Conservation (phyloP, 1,140 invertebrate genomes). For the Drosophila paulistorum region DNA sequence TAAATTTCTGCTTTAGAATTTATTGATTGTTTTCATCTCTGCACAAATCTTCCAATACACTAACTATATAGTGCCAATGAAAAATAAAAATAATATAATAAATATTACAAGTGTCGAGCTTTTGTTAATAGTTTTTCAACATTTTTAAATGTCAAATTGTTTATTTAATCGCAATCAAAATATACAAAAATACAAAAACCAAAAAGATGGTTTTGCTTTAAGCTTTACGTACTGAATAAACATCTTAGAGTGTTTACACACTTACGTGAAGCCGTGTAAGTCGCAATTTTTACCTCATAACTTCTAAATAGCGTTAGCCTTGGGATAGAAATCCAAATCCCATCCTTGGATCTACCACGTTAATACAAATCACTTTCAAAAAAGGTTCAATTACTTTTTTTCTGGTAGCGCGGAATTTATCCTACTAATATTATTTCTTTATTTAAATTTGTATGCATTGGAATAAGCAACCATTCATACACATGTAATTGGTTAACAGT, state of each 20-base stretch:
- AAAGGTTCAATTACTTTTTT: not conserved
- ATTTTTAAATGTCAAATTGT: not conserved
- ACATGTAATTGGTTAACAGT: slow-evolving; percentile 16
- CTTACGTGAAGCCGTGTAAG: too few relatives aligned
- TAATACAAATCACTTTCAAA: not conserved
- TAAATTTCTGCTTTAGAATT: not conserved
- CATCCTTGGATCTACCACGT: too few relatives aligned
- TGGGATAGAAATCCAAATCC: too few relatives aligned
- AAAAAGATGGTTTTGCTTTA: not conserved
- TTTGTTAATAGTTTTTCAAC: slow-evolving; percentile 7
- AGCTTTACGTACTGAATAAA: too few relatives aligned
- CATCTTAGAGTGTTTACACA: too few relatives aligned
- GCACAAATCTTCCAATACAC: slow-evolving; percentile 10
- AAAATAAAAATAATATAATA: not conserved
- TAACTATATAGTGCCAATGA: slow-evolving; percentile 7
- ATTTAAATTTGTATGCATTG: slow-evolving; percentile 2
- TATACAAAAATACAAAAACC: not conserved
- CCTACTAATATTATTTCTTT: slow-evolving; percentile 1
- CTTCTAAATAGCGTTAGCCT: too few relatives aligned
- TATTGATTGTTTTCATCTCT: slow-evolving; percentile 6
- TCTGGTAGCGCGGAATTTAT: slow-evolving; percentile 7
- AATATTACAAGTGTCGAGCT: not conserved
- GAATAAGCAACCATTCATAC: slow-evolving; percentile 7
- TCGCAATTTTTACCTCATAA: too few relatives aligned
- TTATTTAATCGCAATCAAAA: not conserved